phyloP scores from a whole-genome alignment of 2,113 vertebrate species.

The Onychostoma macrolepis region DNA sequence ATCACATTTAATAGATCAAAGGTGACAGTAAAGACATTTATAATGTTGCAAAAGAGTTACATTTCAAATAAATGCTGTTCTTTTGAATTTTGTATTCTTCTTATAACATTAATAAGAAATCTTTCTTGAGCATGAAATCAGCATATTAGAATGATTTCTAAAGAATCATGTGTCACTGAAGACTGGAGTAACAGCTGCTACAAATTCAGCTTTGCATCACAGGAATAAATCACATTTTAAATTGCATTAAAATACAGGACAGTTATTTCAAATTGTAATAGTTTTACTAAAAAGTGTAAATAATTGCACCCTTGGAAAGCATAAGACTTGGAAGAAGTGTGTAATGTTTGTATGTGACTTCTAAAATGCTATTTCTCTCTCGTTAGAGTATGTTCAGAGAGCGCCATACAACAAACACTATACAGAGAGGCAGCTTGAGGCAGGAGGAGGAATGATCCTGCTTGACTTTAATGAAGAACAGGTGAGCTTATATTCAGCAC shows the following conservation, averaged over 20 bases:
- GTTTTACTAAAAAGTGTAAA: neutral
- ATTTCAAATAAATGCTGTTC: neutral
- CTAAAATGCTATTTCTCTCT: neutral
- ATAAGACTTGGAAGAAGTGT: neutral
- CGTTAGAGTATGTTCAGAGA: constrained; percentile 83
- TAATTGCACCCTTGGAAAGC: neutral
- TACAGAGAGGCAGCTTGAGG: constrained; percentile 86
- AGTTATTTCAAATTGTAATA: too few relatives aligned
- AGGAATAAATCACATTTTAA: too few relatives aligned
- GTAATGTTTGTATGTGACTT: neutral
- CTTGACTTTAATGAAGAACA: constrained; percentile 95
- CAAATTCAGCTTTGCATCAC: too few relatives aligned
- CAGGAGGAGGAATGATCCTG: constrained; percentile 91
- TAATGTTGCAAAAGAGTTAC: neutral
- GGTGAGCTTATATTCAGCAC: constrained; percentile 69
- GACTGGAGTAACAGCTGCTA: neutral
- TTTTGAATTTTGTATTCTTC: neutral
- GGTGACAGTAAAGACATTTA: neutral
- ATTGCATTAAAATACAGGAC: too few relatives aligned
- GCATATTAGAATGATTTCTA: neutral
- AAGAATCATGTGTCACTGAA: neutral
- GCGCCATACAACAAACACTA: constrained; percentile 88
- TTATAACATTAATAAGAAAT: neutral
- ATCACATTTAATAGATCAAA: neutral
- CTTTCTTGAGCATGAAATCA: neutral